phyloP scores from a whole-genome alignment of 2,888 invertebrate genomes.

The Theretra japonica region DNA sequence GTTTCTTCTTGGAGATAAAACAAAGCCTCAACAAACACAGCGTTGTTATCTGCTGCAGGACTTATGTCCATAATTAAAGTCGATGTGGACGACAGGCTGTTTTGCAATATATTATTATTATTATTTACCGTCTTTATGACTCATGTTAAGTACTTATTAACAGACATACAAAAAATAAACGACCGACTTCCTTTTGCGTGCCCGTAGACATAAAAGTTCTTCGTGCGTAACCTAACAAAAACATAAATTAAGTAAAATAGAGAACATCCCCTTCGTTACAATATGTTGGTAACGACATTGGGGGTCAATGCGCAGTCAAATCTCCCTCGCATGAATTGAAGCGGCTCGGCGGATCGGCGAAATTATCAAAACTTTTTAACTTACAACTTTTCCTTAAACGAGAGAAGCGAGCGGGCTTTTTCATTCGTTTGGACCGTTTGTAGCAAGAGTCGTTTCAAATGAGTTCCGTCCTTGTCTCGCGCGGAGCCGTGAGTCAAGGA shows the following conservation, averaged over 20 bases:
- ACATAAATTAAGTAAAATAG: slow-evolving; percentile 83
- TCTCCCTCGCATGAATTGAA: slow-evolving; percentile 72
- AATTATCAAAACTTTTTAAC: slow-evolving; percentile 84
- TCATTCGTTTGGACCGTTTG: slow-evolving; percentile 67
- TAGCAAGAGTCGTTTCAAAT: slow-evolving; percentile 49
- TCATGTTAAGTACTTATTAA: slow-evolving; percentile 73
- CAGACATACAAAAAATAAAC: slow-evolving; percentile 75
- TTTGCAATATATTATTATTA: slow-evolving; percentile 20
- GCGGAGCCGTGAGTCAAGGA: slow-evolving; percentile 42
- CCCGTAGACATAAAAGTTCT: slow-evolving; percentile 78
- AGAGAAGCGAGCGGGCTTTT: slow-evolving; percentile 65
- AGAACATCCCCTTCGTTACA: slow-evolving; percentile 81
- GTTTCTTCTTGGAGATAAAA: neutral
- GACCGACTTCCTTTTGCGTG: slow-evolving; percentile 81
- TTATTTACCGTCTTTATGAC: slow-evolving; percentile 62
- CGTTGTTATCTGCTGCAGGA: neutral
- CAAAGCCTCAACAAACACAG: neutral
- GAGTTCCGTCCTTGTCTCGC: slow-evolving; percentile 66
- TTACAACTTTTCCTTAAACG: slow-evolving; percentile 79
- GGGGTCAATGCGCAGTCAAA: slow-evolving; percentile 77
- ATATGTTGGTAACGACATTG: slow-evolving; percentile 78
- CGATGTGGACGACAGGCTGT: neutral
- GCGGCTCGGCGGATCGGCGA: slow-evolving; percentile 66
- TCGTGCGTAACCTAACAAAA: slow-evolving; percentile 80
- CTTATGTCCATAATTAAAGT: neutral